These are phyloP conservation scores for Heliothis subflexa DNA, from an alignment of 1,140 invertebrate species.

Conservation along the genomic window DNA sequence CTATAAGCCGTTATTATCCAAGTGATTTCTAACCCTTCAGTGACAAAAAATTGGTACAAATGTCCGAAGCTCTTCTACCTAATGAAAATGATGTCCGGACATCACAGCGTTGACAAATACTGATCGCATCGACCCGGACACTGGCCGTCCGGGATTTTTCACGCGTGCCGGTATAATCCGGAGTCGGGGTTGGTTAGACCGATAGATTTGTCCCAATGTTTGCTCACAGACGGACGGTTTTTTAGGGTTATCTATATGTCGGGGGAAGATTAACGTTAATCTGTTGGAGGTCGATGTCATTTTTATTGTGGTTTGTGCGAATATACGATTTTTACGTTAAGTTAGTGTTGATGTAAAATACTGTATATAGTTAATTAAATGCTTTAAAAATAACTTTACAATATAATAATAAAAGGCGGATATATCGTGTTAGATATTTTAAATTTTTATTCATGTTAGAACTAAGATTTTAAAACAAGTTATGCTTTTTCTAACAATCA, in stretches of 20 bases:
- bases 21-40: slow-evolving; percentile 21
- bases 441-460: too few relatives aligned
- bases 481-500: too few relatives aligned
- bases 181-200: slow-evolving; percentile 46
- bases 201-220: slow-evolving; percentile 48
- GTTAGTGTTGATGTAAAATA: too few relatives aligned
- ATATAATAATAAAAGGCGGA: too few relatives aligned
- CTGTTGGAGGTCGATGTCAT: slow-evolving; percentile 1
- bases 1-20: not conserved
- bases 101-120: slow-evolving; percentile 61
- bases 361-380: too few relatives aligned
- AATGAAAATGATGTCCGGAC: slow-evolving; percentile 65
- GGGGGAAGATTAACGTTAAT: slow-evolving; percentile 16
- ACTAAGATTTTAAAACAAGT: too few relatives aligned
- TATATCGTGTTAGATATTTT: too few relatives aligned
- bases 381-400: too few relatives aligned
- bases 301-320: not conserved
- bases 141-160: slow-evolving; percentile 55
- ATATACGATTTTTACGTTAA: too few relatives aligned
- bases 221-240: slow-evolving; percentile 15
- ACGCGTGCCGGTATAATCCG: slow-evolving; percentile 55
- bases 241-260: slow-evolving; percentile 37
- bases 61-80: slow-evolving; percentile 53
- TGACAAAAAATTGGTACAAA: slow-evolving; percentile 63
- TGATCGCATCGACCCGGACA: slow-evolving; percentile 54